Percentiles rank a stretch among this genome's conserved stretches.
These are phyloP conservation scores for Drosophila aff. DNA, from an alignment of 1,140 invertebrate species.

Conservation along the genomic window DNA sequence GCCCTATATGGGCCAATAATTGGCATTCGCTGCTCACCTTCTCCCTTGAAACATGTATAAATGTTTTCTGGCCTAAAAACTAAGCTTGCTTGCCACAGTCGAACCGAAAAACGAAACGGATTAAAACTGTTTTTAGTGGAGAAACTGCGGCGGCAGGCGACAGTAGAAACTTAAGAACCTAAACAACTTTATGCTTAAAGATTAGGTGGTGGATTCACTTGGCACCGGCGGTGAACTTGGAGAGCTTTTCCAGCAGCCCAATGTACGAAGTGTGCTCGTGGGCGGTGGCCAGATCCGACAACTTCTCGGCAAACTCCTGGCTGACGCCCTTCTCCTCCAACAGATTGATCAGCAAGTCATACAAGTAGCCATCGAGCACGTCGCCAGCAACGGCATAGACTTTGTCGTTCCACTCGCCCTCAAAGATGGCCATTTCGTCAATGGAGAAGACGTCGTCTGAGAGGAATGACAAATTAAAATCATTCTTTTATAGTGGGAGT, in stretches of 20 bases:
- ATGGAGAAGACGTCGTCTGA: constrained; percentile 92
- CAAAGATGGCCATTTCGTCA: constrained; percentile 93
- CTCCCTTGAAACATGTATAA: constrained; percentile 38
- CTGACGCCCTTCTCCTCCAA: constrained; percentile 96
- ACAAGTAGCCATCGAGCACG: constrained; percentile 95
- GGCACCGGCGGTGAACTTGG: constrained; percentile 90
- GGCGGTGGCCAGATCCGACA: constrained; percentile 93
- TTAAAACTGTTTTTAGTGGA: constrained; percentile 67
- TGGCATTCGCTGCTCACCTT: constrained; percentile 19
- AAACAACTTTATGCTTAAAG: constrained; percentile 62
- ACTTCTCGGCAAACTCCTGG: constrained; percentile 95
- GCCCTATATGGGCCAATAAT: constrained; percentile 10
- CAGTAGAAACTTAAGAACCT: constrained; percentile 73
- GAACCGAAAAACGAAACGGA: constrained; percentile 51
- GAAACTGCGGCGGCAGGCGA: constrained; percentile 52
- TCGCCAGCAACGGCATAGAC: constrained; percentile 95
- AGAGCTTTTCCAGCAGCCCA: constrained; percentile 92
- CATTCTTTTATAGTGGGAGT: too few species aligned
- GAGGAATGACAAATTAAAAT: background rate
- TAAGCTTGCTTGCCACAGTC: constrained; percentile 29
- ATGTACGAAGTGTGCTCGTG: constrained; percentile 97
- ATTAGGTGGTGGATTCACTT: constrained; percentile 85
- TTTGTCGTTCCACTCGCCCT: constrained; percentile 93
- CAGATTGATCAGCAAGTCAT: constrained; percentile 96
- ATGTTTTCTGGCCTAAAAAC: constrained; percentile 49